Percentiles rank a stretch among this genome's conserved stretches.
Evolutionary conservation across 30 jellyfish, hydroid and myxozoan species (phyloP).

Genomic region (Aurelia aurita): DNA sequence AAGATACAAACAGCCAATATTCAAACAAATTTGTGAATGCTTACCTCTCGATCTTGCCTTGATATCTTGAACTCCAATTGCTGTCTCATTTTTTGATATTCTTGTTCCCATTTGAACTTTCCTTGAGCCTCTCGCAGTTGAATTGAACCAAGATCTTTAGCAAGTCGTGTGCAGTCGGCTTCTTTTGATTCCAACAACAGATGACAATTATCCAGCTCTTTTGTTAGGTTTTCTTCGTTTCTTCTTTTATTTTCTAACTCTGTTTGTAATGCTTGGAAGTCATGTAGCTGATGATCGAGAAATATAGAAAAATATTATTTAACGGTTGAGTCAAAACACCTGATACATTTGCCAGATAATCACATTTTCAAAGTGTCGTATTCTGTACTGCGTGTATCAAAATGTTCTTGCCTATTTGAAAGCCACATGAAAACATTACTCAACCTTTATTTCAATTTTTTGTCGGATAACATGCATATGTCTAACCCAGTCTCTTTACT

Average conservation of each 20-base stretch:
- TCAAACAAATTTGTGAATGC: neutral
- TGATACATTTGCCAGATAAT: too few relatives aligned
- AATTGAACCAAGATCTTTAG: conserved; percentile 96
- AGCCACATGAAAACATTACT: too few relatives aligned
- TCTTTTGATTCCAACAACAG: conserved; percentile 78
- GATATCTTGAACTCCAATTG: conserved; percentile 49
- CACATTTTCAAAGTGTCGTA: too few relatives aligned
- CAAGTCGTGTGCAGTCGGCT: conserved; percentile 95
- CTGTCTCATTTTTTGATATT: conserved; percentile 46
- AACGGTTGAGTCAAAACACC: too few relatives aligned
- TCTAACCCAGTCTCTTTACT: too few relatives aligned
- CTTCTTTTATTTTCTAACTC: neutral
- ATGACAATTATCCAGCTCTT: conserved; percentile 87
- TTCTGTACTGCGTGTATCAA: too few relatives aligned
- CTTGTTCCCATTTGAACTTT: conserved; percentile 75
- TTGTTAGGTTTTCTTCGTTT: conserved; percentile 60
- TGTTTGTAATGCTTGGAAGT: neutral
- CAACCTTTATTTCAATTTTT: too few relatives aligned
- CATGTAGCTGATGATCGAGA: neutral
- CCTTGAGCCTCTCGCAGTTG: conserved; percentile 98
- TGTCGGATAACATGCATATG: too few relatives aligned
- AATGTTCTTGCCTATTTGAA: too few relatives aligned
- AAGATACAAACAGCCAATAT: neutral
- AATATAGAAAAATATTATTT: neutral
- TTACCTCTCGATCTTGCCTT: conserved; percentile 82